Evolutionary conservation across 2,113 vertebrate genomes (phyloP), one percentile per base, ranked within the genome.

Genomic region (Otis tarda): DNA sequence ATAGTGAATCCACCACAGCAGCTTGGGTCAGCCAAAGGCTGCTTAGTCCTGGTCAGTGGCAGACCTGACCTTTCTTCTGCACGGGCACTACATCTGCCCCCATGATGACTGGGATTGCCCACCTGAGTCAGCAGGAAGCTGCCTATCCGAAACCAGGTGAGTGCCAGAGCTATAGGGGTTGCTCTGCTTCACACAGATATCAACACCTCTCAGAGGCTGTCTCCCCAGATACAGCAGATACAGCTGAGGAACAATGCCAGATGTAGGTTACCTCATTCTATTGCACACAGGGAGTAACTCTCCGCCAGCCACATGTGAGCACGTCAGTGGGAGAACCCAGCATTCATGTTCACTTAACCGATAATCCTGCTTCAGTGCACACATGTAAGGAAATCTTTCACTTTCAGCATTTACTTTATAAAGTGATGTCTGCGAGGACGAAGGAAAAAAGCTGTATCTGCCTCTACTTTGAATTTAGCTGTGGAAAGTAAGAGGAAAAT

Each of bases 21-120:
- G 30, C 52, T 43, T 59, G 1, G 0, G 20, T 22, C 0, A 1
- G 31, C 30, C 18, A 39, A 76, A 70, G 21, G 28, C 50, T 64
- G 28, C 31, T 70, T 43, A 69, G 56, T 49, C n/a, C 45, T 49
- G 19, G 41, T 31, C 43, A 65, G 37, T 5, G 18, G 27, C n/a
- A 49, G 56, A 70, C 45, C 45, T 65, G 45, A 41, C 30, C 43
- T 64, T 91, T 63, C 78, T 59, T 64, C 83, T 41, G 43, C 55
- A 35, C 18, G 18, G 14, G 27, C 6, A 0, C 16, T 57, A 7
- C 12, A 3, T 60, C 59, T 61, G 41, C 16, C 10, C 14, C 55
- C 3, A 3, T 7, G 43, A 59, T 37, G 37, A 41, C 49, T 2
- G 7, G 41, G 28, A 57, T 24, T 3, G 2, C 14, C 13, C 11